Conservation (phyloP, 2,113 vertebrate species). For the Agapornis roseicollis region DNA sequence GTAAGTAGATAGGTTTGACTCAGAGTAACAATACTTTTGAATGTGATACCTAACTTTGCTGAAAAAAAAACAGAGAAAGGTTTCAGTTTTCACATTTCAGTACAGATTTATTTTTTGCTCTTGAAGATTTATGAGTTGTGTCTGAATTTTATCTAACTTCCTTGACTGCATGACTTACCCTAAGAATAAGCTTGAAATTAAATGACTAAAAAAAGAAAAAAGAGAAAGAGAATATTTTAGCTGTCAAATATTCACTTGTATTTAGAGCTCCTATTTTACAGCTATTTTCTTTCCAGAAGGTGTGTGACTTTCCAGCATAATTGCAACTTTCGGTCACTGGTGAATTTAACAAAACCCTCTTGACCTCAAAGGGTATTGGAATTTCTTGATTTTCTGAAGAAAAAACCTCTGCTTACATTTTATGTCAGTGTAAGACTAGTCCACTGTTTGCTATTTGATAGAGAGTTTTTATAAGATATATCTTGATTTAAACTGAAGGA, state of each 20-base stretch:
- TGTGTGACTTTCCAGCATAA: neutral
- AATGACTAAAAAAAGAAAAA: neutral
- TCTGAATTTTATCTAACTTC: neutral
- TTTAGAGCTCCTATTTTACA: neutral
- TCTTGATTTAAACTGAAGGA: neutral
- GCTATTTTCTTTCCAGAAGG: neutral
- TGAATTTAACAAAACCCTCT: neutral
- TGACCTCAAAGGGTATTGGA: neutral
- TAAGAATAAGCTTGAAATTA: neutral
- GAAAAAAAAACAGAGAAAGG: neutral
- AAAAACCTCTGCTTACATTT: neutral
- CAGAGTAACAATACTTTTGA: neutral
- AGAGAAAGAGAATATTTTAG: neutral
- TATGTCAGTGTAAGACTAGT: neutral
- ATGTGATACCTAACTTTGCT: neutral
- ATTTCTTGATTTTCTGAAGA: neutral
- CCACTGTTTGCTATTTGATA: neutral
- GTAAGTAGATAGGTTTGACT: neutral
- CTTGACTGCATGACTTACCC: neutral
- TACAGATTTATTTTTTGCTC: accelerated
- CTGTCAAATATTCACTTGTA: neutral
- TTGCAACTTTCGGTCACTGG: neutral
- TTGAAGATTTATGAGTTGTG: neutral
- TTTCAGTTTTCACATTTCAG: neutral
- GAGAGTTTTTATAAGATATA: neutral